Evolutionary conservation across 2,113 vertebrate species (phyloP).

Genomic region (Actenoides lindsayi): DNA sequence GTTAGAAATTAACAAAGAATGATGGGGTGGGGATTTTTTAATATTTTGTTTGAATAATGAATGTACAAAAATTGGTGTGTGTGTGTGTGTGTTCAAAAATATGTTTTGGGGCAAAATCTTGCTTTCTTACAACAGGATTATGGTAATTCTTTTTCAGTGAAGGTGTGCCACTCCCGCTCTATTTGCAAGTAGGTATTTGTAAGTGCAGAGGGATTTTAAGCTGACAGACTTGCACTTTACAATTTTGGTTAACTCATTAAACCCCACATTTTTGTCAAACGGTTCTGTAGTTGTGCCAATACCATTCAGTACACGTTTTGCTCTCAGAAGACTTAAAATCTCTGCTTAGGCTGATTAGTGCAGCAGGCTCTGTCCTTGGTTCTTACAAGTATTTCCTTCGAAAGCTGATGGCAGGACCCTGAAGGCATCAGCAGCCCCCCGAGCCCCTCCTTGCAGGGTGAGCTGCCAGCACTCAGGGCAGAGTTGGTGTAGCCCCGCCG

Average conservation of each 20-base stretch:
- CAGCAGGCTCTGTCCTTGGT: slow-evolving; percentile 33
- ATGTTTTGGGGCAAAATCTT: not conserved
- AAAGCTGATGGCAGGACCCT: not conserved
- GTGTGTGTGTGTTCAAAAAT: not conserved
- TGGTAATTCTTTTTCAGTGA: not conserved
- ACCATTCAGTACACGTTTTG: not conserved
- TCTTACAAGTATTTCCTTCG: not conserved
- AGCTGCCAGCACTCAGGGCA: not conserved
- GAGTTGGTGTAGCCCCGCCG: not conserved
- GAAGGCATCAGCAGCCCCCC: not conserved
- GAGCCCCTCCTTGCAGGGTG: not conserved
- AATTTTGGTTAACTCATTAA: not conserved
- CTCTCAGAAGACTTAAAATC: not conserved
- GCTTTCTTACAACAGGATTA: not conserved
- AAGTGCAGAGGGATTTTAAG: not conserved
- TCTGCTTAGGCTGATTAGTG: not conserved
- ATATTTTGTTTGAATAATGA: not conserved
- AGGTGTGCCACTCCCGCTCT: not conserved
- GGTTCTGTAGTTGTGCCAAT: not conserved
- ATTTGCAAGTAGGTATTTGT: not conserved
- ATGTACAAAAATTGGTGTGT: not conserved
- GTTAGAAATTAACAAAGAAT: not conserved
- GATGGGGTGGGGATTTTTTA: not conserved
- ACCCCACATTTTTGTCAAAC: not conserved
- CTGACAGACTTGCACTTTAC: not conserved